A percentile compares a stretch with the other conserved stretches of the same genome.
These are phyloP conservation scores for Meloidogyne chitwoodi DNA, from an alignment of 1,140 invertebrate genomes.

Conservation along the genomic window DNA sequence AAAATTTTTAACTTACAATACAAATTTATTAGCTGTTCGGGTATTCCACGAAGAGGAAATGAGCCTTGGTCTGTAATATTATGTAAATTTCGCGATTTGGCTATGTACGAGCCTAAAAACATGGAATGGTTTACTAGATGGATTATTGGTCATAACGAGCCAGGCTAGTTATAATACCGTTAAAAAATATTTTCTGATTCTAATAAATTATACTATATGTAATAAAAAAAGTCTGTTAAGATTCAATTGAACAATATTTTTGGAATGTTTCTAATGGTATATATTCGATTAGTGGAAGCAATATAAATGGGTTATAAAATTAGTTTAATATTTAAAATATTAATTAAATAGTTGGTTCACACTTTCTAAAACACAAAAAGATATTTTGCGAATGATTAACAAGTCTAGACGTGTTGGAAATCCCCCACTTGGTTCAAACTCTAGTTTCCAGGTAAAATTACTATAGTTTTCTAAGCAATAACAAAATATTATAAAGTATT, in stretches of 20 bases:
- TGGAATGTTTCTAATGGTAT: conserved; percentile 49
- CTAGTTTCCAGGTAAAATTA: conserved; percentile 28
- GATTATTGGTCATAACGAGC: conserved; percentile 31
- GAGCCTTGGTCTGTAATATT: conserved; percentile 58
- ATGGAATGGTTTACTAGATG: conserved; percentile 48
- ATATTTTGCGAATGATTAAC: conserved; percentile 43
- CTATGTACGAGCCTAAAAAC: conserved; percentile 42
- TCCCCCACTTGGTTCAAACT: conserved; percentile 29
- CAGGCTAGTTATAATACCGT: not conserved
- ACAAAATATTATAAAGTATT: conserved; percentile 27
- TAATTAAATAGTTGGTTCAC: conserved; percentile 24
- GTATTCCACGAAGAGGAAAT: conserved; percentile 45
- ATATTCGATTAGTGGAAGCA: conserved; percentile 51
- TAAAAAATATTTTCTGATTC: not conserved
- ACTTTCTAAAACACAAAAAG: conserved; percentile 47
- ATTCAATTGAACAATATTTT: conserved; percentile 52
- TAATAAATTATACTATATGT: not conserved
- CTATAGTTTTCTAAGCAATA: not conserved
- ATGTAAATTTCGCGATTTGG: conserved; percentile 51
- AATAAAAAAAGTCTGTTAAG: conserved; percentile 30
- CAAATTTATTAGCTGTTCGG: not conserved
- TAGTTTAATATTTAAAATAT: not conserved
- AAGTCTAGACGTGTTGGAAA: conserved; percentile 17
- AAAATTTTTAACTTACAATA: not conserved
- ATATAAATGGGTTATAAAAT: conserved; percentile 49